Base-by-base conservation (phyloP, 2,113 vertebrate species). In the Chinchilla lanigera region DNA sequence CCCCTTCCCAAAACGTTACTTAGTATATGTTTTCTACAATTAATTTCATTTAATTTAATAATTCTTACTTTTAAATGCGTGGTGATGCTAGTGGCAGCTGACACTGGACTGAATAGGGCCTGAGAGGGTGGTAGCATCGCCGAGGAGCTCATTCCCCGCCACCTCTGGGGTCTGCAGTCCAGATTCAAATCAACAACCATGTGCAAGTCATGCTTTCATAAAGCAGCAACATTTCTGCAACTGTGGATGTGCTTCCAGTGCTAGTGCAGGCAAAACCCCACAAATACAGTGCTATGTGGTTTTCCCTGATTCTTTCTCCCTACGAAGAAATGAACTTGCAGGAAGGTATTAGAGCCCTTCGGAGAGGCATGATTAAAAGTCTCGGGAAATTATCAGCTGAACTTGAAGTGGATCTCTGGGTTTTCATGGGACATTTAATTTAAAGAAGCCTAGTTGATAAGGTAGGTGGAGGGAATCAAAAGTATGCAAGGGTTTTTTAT, bases 401-500 rank as follows among this genome's bases (percentile, higher is more conserved):
- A 85, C 33, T 81, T 69, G 52, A 80, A 93, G 63, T 26, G 20
- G 83, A 24, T 75, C 89, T 52, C 30, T 85, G 81, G 56, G 50
- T 91, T 96, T 92, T 60, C 86, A 38, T 1, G 75, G 89, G 41
- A n/a, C 38, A 17, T 78, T 78, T 96, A 69, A 95, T 95, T 94
- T 84, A 60, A 86, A 86, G 65, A 78, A 89, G 54, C 65, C 60
- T 69, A 73, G 38, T 58, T 77, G 75, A 95, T 96, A 94, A 96
- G 58, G 38, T 38, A 71, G 38, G 30, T 41, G 3, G 78, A 38
- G 86, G 73, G 44, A 89, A 75, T 65, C 20, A 28, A 28, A 97
- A 58, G n/a, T 11, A 24, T 84, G 26, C 50, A 67, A 1, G 6
- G 33, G 22, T 54, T 96, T 96, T 97, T 86, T 95, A 58, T 71